Evolutionary conservation across 1,140 invertebrate species (phyloP).

Genomic region (Pogonomyrmex barbatus): DNA sequence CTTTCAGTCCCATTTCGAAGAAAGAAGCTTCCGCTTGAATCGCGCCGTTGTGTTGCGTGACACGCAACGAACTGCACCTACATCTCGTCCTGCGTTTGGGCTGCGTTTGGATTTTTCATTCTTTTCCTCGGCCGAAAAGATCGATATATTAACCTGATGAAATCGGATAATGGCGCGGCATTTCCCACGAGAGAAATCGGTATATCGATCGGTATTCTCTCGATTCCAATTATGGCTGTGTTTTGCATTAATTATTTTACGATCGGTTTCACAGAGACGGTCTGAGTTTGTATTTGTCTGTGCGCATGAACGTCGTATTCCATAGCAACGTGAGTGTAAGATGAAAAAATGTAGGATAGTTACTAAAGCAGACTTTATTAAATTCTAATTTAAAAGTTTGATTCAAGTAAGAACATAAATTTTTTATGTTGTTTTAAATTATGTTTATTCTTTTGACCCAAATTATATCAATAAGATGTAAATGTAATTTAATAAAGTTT

Average conservation of each 20-base stretch:
- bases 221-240: background rate
- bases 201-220: background rate
- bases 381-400: too few relatives aligned
- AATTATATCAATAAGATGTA: too few relatives aligned
- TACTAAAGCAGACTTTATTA: too few relatives aligned
- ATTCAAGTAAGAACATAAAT: too few relatives aligned
- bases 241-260: background rate
- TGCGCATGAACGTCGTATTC: background rate
- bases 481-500: too few relatives aligned
- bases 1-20: constrained; percentile 25
- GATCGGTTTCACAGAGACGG: background rate
- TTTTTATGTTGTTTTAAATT: too few relatives aligned
- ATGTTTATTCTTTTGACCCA: too few relatives aligned
- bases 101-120: background rate
- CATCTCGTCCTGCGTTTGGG: constrained; percentile 1
- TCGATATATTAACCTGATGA: constrained; percentile 37
- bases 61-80: constrained; percentile 47
- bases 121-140: constrained; percentile 11
- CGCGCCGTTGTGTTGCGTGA: background rate
- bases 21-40: constrained; percentile 54
- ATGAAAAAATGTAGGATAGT: background rate
- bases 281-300: background rate
- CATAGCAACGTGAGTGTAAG: background rate
- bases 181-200: background rate
- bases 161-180: background rate